phyloP scores from a whole-genome alignment of 2,113 vertebrate species.

The Sakesphorus luctuosus region DNA sequence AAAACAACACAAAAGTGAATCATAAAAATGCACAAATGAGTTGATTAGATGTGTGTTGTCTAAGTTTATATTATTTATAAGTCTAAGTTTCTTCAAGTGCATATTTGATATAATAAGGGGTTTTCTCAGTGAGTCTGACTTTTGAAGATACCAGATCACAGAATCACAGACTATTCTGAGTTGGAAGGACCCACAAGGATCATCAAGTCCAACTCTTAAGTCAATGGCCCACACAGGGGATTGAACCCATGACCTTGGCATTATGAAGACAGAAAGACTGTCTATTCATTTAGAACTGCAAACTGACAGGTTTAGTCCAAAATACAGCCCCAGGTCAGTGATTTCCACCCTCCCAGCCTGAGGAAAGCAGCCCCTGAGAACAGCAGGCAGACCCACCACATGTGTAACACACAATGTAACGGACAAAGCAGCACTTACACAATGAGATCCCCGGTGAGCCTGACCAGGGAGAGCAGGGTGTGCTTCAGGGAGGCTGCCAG shows the following conservation, averaged over 20 bases:
- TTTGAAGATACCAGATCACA: background rate
- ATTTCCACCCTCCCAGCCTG: background rate
- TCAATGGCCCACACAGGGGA: no score
- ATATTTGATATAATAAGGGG: background rate
- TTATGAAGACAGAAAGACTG: background rate
- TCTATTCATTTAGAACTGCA: background rate
- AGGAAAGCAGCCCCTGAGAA: background rate
- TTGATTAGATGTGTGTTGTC: background rate
- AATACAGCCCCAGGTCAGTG: background rate
- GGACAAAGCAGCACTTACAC: conserved; percentile 82
- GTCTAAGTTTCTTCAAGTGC: background rate
- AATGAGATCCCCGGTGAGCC: conserved; percentile 94
- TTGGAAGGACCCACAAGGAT: no score
- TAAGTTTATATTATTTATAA: background rate
- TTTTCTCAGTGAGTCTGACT: background rate
- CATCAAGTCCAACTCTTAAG: no score
- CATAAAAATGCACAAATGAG: background rate
- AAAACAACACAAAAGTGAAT: background rate
- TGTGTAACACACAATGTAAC: rapidly evolving
- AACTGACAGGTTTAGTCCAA: background rate
- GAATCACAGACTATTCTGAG: no score
- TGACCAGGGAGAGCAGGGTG: conserved; percentile 92
- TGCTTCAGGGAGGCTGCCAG: conserved; percentile 94
- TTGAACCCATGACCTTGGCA: no score
- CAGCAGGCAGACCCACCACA: background rate